Conservation (phyloP, 2,888 invertebrate species). For the Apeira syringaria region DNA sequence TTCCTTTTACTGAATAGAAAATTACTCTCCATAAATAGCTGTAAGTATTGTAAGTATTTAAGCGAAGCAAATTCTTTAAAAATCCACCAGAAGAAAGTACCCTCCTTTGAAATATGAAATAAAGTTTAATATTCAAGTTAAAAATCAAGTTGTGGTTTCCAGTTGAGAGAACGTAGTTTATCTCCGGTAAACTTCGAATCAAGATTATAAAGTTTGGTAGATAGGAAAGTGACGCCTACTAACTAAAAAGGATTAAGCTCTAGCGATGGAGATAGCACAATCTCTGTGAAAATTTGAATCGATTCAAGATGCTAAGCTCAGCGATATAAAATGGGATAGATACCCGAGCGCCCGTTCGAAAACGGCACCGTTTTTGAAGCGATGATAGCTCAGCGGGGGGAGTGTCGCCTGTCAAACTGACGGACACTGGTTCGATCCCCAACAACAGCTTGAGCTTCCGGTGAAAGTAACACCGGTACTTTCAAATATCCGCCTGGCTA, state of each 20-base stretch:
- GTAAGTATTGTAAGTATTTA: constrained; percentile 31
- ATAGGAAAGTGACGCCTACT: constrained; percentile 36
- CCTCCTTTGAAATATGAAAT: neutral
- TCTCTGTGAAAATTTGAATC: no score
- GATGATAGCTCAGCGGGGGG: no score
- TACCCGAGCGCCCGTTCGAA: no score
- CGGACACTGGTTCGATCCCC: no score
- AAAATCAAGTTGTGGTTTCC: constrained; percentile 25
- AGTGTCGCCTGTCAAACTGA: no score
- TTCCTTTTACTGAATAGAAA: constrained; percentile 36
- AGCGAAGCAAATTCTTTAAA: constrained; percentile 18
- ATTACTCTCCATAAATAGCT: constrained; percentile 33
- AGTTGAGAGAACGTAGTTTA: constrained; percentile 51
- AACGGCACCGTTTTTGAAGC: no score
- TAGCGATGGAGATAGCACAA: no score
- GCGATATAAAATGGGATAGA: no score
- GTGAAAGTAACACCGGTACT: no score
- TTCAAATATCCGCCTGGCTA: no score
- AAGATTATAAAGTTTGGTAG: constrained; percentile 63
- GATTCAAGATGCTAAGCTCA: no score
- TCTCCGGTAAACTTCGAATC: constrained; percentile 56
- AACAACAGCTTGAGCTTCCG: no score
- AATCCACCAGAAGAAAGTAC: constrained; percentile 4
- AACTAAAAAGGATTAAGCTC: constrained; percentile 57
- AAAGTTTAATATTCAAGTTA: constrained; percentile 10